These are phyloP conservation scores for Trichonephila clavipes DNA, from an alignment of 1,140 invertebrate species.

Conservation along the genomic window DNA sequence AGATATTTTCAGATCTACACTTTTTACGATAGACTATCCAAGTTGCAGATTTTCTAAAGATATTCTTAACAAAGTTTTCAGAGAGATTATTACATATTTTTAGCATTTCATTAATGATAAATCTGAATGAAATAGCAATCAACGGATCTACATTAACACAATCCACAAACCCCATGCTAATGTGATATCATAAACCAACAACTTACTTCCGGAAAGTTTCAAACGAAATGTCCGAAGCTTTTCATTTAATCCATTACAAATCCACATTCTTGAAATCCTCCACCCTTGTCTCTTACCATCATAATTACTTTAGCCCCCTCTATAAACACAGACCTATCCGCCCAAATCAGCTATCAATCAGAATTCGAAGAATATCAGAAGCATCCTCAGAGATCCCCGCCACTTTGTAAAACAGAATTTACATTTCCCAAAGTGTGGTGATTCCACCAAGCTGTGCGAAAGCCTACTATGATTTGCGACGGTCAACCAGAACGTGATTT, in stretches of 20 bases:
- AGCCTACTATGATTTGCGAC: constrained; percentile 20
- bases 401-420: constrained; percentile 34
- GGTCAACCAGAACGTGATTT: constrained; percentile 25
- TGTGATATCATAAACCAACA: neutral
- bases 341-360: constrained; percentile 25
- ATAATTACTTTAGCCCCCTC: constrained; percentile 27
- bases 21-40: too few species aligned
- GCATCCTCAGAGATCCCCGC: neutral
- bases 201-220: neutral
- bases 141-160: neutral
- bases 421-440: constrained; percentile 23
- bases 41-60: too few species aligned
- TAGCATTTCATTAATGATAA: neutral
- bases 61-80: too few species aligned
- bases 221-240: constrained; percentile 8
- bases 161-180: neutral
- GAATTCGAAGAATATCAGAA: neutral
- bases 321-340: neutral
- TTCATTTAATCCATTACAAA: constrained; percentile 17
- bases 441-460: neutral
- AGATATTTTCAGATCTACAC: too few species aligned
- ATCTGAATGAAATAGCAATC: neutral
- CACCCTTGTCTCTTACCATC: too few species aligned
- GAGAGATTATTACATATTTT: neutral
- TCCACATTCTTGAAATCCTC: too few species aligned